A percentile compares a stretch with the other conserved stretches of the same genome.
Evolutionary conservation across 1,140 invertebrate species (phyloP).

Genomic region (Hesperophylax magnus): DNA sequence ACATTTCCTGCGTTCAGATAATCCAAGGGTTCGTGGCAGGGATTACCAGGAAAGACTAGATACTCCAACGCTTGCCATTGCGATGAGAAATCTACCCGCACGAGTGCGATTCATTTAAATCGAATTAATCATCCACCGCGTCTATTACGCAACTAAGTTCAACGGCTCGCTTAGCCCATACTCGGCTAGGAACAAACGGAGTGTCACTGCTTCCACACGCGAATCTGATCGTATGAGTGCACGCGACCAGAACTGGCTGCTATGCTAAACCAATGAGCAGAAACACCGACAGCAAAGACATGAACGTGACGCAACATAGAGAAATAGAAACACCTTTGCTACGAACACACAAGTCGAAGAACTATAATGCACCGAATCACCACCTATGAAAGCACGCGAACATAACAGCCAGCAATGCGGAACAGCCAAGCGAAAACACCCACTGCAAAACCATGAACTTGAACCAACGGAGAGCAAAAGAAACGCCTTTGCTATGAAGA

Average conservation of each 20-base stretch:
- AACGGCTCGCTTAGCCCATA: slow-evolving; percentile 37
- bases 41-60: not conserved
- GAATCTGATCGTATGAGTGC: not conserved
- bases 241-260: too few relatives aligned
- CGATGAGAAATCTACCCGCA: slow-evolving; percentile 26
- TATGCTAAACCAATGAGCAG: not conserved
- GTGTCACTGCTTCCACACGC: slow-evolving; percentile 20
- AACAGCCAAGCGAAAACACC: not conserved
- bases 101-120: slow-evolving; percentile 51
- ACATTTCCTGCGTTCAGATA: not conserved
- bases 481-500: not conserved
- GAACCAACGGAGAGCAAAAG: not conserved
- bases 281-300: not conserved
- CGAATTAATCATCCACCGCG: slow-evolving; percentile 49
- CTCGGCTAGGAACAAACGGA: not conserved
- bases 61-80: not conserved
- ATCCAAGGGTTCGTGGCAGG: not conserved
- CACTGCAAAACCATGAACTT: not conserved
- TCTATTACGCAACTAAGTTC: slow-evolving; percentile 54
- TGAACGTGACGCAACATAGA: too few relatives aligned
- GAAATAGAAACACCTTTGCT: too few relatives aligned
- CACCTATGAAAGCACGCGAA: not conserved
- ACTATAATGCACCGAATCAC: not conserved
- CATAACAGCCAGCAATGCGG: slow-evolving; percentile 46
- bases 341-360: too few relatives aligned